Evolutionary conservation across 2,888 invertebrate genomes (phyloP).

Genomic region (Dione juno): DNA sequence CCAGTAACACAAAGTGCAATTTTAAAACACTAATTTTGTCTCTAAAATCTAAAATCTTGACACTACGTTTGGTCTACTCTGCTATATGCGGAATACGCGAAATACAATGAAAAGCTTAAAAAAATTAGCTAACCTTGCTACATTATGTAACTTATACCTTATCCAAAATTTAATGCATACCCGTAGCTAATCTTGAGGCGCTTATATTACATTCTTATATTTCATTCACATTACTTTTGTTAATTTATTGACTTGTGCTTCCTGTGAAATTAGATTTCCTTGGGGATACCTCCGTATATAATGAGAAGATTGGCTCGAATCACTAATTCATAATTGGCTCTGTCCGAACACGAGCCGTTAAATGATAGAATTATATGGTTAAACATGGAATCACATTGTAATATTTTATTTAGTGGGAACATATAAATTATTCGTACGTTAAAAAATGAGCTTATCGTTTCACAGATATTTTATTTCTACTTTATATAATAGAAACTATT

Average conservation of each 20-base stretch:
- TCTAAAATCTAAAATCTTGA: no score
- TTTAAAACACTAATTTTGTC: no score
- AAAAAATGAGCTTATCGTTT: no score
- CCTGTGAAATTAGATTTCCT: conserved; percentile 46
- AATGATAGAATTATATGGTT: conserved; percentile 32
- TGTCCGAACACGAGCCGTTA: conserved; percentile 33
- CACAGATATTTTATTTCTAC: no score
- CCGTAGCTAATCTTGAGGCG: conserved; percentile 23
- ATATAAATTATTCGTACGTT: no score
- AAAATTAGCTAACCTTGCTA: neutral
- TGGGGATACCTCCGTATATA: conserved; percentile 42
- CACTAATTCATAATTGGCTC: conserved; percentile 44
- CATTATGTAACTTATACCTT: neutral
- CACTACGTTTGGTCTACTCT: no score
- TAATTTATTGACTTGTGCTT: conserved; percentile 42
- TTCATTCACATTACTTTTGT: conserved; percentile 39
- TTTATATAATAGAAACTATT: no score
- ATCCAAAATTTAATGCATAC: conserved; percentile 23
- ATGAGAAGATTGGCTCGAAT: conserved; percentile 44
- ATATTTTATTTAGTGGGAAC: neutral
- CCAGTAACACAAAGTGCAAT: no score
- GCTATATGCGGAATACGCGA: no score
- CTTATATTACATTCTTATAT: conserved; percentile 38
- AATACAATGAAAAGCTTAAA: neutral
- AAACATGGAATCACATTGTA: conserved; percentile 5